Base-by-base conservation (phyloP, 2,113 vertebrate species). In the Steatornis caripensis region DNA sequence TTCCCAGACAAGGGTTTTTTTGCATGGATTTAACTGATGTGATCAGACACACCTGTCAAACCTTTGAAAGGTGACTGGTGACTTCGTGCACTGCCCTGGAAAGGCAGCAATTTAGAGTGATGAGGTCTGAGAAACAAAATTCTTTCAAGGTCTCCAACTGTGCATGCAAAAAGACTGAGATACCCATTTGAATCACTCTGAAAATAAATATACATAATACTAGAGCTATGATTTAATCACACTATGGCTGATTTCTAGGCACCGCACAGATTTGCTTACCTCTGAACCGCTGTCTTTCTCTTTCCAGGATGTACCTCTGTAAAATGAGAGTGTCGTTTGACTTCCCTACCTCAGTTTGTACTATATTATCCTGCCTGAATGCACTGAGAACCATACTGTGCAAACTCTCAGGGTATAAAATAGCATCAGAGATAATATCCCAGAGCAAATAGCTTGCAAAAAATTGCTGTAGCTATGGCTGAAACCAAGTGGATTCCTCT, bases 1-100 rank as follows among this genome's bases (percentile, higher is more conserved):
- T 93, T 86, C 51, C 30, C 81, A 75, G 77, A 17, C 69, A 55
- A 53, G 24, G 16, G 19, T 84, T 89, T 87, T 84, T 72, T 79
- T 87, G 15, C 48, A 62, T 48, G 74, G 77, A 32, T 86, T 84
- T 93, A 78, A 91, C 41, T 93, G 86, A 97, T 89, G 37, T 84
- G 86, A 72, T 95, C 78, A 95, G 81, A 92, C 89, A 96, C 30
- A 82, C 62, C 82, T 89, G 69, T 78, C 88, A 95, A 58, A 79
- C 41, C 69, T 89, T 84, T 92, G 39, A 89, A 90, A 92, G 83
- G 84, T 84, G 84, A 18, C 61, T 53, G 17, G 82, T 92, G 72
- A 71, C 53, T 90, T 84, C 53, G 24, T 53, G 53, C 60, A 57
- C 27, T 66, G 27, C 34, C 7, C 78, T 88, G 66, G 57, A 84